These are phyloP conservation scores for Poecile atricapillus DNA, from an alignment of 2,113 vertebrate species.

Conservation along the genomic window DNA sequence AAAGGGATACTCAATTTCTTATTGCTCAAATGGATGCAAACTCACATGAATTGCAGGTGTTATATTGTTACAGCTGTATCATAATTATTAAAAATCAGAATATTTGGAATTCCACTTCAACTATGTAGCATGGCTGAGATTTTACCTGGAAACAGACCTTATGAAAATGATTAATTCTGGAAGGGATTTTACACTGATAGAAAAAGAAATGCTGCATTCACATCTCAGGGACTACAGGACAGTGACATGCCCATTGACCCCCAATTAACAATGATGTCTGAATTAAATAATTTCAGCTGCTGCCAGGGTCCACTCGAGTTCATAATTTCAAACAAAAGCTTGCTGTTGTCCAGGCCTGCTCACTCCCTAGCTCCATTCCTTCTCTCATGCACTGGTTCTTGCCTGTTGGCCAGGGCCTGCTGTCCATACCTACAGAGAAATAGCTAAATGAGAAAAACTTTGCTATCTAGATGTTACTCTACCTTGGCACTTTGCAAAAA, in stretches of 20 bases:
- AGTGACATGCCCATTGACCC: fast-evolving
- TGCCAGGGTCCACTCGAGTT: background rate
- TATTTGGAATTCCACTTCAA: background rate
- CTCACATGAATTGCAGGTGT: background rate
- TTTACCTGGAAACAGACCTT: background rate
- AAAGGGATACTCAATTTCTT: background rate
- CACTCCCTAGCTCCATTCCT: background rate
- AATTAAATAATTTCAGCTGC: background rate
- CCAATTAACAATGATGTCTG: background rate
- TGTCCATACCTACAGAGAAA: background rate
- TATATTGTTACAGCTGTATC: background rate
- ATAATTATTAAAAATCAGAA: background rate
- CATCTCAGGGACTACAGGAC: background rate
- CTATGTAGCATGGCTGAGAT: background rate
- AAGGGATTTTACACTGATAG: background rate
- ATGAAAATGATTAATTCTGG: background rate
- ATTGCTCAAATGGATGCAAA: background rate
- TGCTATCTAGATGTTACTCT: background rate
- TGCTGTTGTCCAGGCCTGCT: background rate
- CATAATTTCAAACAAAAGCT: background rate
- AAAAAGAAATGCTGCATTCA: background rate
- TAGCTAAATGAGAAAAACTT: background rate
- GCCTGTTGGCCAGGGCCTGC: background rate
- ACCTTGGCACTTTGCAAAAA: background rate
- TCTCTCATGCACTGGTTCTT: fast-evolving